Base-by-base conservation (phyloP, 1,140 invertebrate species). In the Goniozus legneri region DNA sequence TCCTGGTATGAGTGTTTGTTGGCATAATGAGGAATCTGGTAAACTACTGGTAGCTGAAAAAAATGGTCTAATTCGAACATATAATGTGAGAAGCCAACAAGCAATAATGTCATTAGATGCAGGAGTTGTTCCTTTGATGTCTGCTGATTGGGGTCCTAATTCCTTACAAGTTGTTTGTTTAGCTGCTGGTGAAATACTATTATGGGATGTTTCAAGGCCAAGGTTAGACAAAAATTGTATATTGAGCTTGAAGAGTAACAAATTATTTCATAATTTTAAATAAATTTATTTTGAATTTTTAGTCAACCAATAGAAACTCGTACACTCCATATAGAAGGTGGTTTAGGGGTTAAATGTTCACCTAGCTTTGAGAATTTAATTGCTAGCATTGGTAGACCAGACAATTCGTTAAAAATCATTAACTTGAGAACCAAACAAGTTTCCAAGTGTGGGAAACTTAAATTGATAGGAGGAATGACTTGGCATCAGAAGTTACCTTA, bases 41-140 rank as follows among this genome's bases (percentile, higher is more conserved):
- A 89, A 89, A 70, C 73, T 91, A 13, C 65, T 90, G 32, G 84
- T 90, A 6, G 87, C 83, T 15, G 86, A 89, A 62, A 89, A 88
- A 58, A 81, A 81, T 58, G 87, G 87, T 34, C 64, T 84, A 0
- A 82, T 91, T 45, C 80, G 82, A 37, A 79, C 90, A 64, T 89
- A 87, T 55, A 88, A 87, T 69, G 76, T 86, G 8, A 75, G 78
- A 55, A 82, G 78, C 44, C 82, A 85, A 51, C 81, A 83, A 54
- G 82, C 85, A 8, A 81, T 89, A 33, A 77, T 88, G 62, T 88
- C 86, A 0, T 69, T 89, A 6, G 84, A 87, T 59, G 78, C 84
- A 36, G 78, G 79, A 8, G 78, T 80, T 46, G 70, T 78, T 32
- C 82, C 87, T 3, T 62, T 88, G 2, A 78, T 79, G 59, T 76